Base-by-base conservation (phyloP, 2,888 invertebrate species). In the Blastobasis adustella region DNA sequence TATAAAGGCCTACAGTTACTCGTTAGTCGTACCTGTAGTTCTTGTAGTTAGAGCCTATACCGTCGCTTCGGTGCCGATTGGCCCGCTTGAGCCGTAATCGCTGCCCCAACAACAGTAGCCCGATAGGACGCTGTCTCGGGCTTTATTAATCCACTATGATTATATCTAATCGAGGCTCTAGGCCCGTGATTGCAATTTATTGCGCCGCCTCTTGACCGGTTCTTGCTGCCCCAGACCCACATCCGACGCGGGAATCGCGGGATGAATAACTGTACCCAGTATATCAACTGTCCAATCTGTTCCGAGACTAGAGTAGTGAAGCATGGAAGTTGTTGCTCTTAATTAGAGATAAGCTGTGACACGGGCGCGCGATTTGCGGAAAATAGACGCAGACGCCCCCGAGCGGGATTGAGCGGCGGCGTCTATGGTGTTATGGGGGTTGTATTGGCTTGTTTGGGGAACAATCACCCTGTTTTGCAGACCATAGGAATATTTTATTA, bases 111-210 rank as follows among this genome's bases (percentile, higher is more conserved):
- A 45, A 46, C 37, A 37, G 38, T 44, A 10, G 23, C 46, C 41
- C 37, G 10, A 42, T 41, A 37, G 9, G 37, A 38, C 9, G 37
- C 8, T 38, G 9, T 23, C 46, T 37, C 44, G 43, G 23, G 36
- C 37, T 37, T 49, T n/a, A 54, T 49, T 50, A 52, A 50, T 49
- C 45, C 48, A 52, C 23, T 50, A 50, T 43, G 57, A 54, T 61
- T 54, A 49, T 52, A 53, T 52, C 54, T 55, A 57, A 55, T 54
- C 44, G 49, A 50, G 55, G 51, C 49, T 44, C 36, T 46, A 37
- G 54, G 52, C 50, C 59, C 57, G 57, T 72, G 68, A 75, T 75
- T 73, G 69, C 69, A 66, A 77, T 73, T 74, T 73, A 73, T 71
- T 54, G 58, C 63, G 59, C 61, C 62, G 60, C 60, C 61, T 58